Conservation (phyloP, 2,113 vertebrate genomes). For the Isichthys henryi region DNA sequence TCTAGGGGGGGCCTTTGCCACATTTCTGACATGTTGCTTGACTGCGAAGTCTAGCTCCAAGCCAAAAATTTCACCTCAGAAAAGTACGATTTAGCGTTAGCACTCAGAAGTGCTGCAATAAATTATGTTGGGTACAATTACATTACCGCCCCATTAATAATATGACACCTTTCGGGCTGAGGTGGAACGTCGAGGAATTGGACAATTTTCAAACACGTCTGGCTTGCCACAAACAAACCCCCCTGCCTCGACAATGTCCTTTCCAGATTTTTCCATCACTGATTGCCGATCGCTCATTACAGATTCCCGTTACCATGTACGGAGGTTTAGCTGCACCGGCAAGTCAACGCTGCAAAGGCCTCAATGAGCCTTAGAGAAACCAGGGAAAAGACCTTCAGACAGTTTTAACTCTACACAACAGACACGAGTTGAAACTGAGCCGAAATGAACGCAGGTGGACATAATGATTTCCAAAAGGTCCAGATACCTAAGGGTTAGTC, state of each 20-base stretch:
- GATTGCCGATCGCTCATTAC: not conserved
- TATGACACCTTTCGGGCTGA: not conserved
- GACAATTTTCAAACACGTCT: not conserved
- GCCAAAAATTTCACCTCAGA: not conserved
- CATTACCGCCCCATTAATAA: not conserved
- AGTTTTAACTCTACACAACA: not conserved
- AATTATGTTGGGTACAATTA: not conserved
- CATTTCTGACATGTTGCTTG: not conserved
- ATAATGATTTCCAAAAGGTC: constrained; percentile 11
- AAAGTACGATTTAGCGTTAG: not conserved
- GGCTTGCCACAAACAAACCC: not conserved
- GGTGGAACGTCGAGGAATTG: not conserved
- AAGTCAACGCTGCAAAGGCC: not conserved
- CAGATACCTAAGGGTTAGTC: not conserved
- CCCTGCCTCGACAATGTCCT: not conserved
- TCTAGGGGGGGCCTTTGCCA: not conserved
- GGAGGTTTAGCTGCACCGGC: not conserved
- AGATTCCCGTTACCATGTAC: not conserved
- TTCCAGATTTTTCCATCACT: not conserved
- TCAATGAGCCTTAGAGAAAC: not conserved
- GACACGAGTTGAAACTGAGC: not conserved
- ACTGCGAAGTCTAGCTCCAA: not conserved
- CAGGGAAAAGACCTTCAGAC: not conserved
- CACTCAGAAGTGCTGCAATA: not conserved
- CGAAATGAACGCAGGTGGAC: not conserved